These are phyloP conservation scores for Porites divaricata DNA, from an alignment of 92 coral and sea anemone genomes.

Conservation along the genomic window DNA sequence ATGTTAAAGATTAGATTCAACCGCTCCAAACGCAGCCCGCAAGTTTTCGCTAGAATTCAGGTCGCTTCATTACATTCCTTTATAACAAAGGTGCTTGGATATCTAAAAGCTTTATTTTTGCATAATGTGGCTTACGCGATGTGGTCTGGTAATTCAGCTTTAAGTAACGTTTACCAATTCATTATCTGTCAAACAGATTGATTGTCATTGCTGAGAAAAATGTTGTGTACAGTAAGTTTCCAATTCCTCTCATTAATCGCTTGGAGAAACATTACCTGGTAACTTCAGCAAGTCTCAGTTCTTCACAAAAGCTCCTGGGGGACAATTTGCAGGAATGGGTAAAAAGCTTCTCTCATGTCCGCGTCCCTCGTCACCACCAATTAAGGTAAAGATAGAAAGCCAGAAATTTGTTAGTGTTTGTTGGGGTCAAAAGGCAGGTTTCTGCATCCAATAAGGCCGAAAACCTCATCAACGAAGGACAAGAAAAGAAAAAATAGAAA, in stretches of 20 bases:
- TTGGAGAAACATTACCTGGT: constrained; percentile 87
- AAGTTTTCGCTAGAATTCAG: too few species aligned
- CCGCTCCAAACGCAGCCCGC: too few species aligned
- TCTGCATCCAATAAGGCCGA: neutral
- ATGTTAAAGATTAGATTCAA: too few species aligned
- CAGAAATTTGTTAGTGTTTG: neutral
- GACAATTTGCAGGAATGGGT: constrained; percentile 69
- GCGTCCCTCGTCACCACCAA: constrained; percentile 44
- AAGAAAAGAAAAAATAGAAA: too few species aligned
- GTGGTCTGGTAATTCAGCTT: neutral
- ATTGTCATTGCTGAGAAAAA: constrained; percentile 90
- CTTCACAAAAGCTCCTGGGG: constrained; percentile 55
- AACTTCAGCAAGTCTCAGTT: constrained; percentile 68
- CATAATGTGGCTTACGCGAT: neutral
- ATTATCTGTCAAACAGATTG: constrained; percentile 38
- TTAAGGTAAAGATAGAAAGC: constrained; percentile 21
- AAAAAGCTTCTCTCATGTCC: constrained; percentile 49
- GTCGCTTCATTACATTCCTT: too few species aligned
- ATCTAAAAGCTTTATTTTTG: too few species aligned
- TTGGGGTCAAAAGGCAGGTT: too few species aligned
- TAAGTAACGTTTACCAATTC: neutral
- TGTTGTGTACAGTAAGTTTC: constrained; percentile 79
- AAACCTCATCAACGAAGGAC: neutral
- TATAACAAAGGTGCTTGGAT: too few species aligned
- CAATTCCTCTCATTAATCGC: constrained; percentile 86